Evolutionary conservation across 2,797 vertebrate species (phyloP).

Genomic region (Pantherophis vulpinus): DNA sequence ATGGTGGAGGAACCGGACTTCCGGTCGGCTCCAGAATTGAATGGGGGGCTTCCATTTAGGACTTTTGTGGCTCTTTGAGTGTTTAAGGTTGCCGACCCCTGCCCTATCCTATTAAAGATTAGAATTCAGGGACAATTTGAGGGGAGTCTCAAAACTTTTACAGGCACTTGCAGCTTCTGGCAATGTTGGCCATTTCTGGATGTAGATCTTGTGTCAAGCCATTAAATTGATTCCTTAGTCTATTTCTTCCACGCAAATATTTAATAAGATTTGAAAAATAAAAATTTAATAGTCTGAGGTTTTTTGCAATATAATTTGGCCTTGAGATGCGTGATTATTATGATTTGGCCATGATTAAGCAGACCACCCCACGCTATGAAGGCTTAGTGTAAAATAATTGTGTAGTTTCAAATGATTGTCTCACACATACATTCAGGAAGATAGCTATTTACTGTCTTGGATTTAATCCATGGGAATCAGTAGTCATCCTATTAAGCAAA

Average conservation of each 20-base stretch:
- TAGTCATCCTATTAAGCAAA: constrained; percentile 61
- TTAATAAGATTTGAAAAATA: background rate
- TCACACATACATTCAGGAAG: background rate
- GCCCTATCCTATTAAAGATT: background rate
- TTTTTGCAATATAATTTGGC: background rate
- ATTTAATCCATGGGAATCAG: constrained; percentile 32
- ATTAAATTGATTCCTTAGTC: background rate
- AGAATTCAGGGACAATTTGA: background rate
- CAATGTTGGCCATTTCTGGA: background rate
- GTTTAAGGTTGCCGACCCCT: too few relatives aligned
- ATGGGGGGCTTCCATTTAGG: too few relatives aligned
- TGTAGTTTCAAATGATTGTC: background rate
- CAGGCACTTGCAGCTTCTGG: background rate
- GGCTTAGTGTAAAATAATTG: background rate
- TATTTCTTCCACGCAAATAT: background rate
- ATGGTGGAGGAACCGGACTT: too few relatives aligned
- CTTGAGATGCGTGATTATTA: background rate
- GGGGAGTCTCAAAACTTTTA: background rate
- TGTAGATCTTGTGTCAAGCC: background rate
- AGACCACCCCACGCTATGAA: background rate
- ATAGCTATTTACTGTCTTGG: constrained; percentile 16
- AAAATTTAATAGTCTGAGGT: background rate
- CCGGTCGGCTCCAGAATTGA: too few relatives aligned
- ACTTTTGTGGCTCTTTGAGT: too few relatives aligned
- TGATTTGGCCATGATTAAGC: background rate